A percentile compares a stretch with the other conserved stretches of the same genome.
Conservation (phyloP, 2,888 invertebrate species). For the Idaea biselata region DNA sequence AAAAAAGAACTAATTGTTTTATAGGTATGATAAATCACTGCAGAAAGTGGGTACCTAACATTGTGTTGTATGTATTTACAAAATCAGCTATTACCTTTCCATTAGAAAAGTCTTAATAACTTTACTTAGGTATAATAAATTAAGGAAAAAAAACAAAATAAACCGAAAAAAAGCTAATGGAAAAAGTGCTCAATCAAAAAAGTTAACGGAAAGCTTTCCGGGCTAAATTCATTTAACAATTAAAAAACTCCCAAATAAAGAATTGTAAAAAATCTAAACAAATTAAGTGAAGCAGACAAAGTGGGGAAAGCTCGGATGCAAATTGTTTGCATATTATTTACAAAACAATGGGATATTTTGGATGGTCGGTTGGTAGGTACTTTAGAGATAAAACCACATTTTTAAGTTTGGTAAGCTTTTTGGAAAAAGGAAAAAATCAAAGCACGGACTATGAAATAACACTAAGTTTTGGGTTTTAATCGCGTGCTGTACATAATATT, state of each 20-base stretch:
- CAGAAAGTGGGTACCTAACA: too few species aligned
- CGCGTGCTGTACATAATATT: too few species aligned
- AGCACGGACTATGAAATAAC: too few species aligned
- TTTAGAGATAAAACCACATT: neutral
- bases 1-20: too few species aligned
- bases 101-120: too few species aligned
- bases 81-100: too few species aligned
- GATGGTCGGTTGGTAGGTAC: neutral
- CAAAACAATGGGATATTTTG: conserved; percentile 24
- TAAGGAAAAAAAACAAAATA: too few species aligned
- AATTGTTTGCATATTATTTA: conserved; percentile 62
- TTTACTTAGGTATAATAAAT: too few species aligned
- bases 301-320: conserved; percentile 54
- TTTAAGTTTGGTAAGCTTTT: conserved; percentile 5
- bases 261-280: conserved; percentile 40
- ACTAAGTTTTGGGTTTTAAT: too few species aligned
- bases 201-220: conserved; percentile 4
- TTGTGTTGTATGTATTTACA: too few species aligned
- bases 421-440: too few species aligned
- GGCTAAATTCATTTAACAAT: conserved; percentile 31
- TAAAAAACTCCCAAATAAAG: conserved; percentile 34
- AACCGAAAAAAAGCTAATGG: neutral
- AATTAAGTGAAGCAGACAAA: conserved; percentile 37
- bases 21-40: too few species aligned
- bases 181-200: neutral